These are phyloP conservation scores for Xylocampa areola DNA, from an alignment of 2,888 invertebrate species.

Conservation along the genomic window DNA sequence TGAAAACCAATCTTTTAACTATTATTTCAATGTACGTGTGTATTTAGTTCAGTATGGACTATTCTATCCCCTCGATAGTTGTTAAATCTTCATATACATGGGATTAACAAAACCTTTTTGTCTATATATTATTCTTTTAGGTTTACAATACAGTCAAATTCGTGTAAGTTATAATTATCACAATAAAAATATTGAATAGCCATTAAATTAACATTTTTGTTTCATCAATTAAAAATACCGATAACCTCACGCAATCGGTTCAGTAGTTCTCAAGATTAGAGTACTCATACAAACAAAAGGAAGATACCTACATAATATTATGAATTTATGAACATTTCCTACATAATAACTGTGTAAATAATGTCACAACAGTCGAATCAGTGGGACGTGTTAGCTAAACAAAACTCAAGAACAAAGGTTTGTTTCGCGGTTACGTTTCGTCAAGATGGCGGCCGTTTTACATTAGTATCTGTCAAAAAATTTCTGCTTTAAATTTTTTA, in stretches of 20 bases:
- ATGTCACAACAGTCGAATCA: constrained; percentile 9
- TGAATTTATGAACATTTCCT: constrained; percentile 4
- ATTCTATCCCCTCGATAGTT: too few species aligned
- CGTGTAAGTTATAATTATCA: too few species aligned
- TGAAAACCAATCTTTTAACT: not conserved
- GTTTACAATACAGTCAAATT: too few species aligned
- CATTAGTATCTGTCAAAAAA: constrained; percentile 46
- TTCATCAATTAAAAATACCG: constrained; percentile 14
- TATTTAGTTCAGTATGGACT: too few species aligned
- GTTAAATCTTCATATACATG: too few species aligned
- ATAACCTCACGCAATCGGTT: constrained; percentile 33
- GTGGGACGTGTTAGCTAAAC: constrained; percentile 7
- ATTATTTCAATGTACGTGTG: too few species aligned
- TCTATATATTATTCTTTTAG: too few species aligned
- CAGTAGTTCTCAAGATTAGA: constrained; percentile 26
- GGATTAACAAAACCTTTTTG: too few species aligned
- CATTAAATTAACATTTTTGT: constrained; percentile 1
- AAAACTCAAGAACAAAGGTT: constrained; percentile 23
- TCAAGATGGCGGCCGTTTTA: constrained; percentile 36
- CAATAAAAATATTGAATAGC: constrained; percentile 5
- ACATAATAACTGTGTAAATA: constrained; percentile 8
- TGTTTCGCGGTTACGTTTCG: constrained; percentile 1
- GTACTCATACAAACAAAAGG: not conserved
- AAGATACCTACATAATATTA: not conserved
- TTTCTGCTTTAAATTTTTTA: constrained; percentile 35